Evolutionary conservation across 53 echinoderm and acorn worm genomes (phyloP).

Genomic region (Apostichopus leukothele): DNA sequence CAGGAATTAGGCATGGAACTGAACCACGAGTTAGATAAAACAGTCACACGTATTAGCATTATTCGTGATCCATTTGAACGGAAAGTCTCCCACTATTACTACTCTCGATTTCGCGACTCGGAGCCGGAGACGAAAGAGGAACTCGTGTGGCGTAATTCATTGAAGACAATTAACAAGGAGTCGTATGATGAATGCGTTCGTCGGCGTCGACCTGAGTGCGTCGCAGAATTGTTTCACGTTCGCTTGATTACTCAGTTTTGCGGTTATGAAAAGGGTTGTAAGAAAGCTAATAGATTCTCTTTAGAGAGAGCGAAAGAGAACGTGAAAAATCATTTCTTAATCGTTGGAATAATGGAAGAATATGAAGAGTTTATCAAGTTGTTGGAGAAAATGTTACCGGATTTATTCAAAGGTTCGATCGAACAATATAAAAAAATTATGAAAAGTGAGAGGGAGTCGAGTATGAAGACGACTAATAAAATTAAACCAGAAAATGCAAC

Average conservation of each 20-base stretch:
- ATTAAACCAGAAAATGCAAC: constrained; percentile 54
- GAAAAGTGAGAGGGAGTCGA: constrained; percentile 16
- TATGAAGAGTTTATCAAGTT: constrained; percentile 61
- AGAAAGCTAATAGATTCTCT: constrained; percentile 48
- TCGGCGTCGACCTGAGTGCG: constrained; percentile 4
- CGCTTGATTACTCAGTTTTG: constrained; percentile 38
- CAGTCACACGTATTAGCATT: constrained; percentile 60
- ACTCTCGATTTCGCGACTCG: constrained; percentile 62
- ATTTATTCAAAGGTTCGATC: constrained; percentile 50
- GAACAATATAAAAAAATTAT: constrained; percentile 33
- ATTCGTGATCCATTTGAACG: constrained; percentile 69
- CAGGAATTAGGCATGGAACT: background rate
- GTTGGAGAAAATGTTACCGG: constrained; percentile 67
- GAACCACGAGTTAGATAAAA: background rate
- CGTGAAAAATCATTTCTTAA: constrained; percentile 54
- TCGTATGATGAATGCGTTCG: constrained; percentile 45
- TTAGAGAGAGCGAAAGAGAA: constrained; percentile 66
- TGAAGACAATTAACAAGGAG: constrained; percentile 19
- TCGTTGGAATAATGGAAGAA: constrained; percentile 76
- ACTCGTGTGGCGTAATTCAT: constrained; percentile 27
- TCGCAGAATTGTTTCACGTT: constrained; percentile 12
- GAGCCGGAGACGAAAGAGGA: constrained; percentile 41
- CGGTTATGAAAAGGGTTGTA: constrained; percentile 36
- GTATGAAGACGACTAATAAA: constrained; percentile 57
- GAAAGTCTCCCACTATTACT: constrained; percentile 71